phyloP scores from a whole-genome alignment of 2,797 vertebrate species.

The Lepus townsendii region DNA sequence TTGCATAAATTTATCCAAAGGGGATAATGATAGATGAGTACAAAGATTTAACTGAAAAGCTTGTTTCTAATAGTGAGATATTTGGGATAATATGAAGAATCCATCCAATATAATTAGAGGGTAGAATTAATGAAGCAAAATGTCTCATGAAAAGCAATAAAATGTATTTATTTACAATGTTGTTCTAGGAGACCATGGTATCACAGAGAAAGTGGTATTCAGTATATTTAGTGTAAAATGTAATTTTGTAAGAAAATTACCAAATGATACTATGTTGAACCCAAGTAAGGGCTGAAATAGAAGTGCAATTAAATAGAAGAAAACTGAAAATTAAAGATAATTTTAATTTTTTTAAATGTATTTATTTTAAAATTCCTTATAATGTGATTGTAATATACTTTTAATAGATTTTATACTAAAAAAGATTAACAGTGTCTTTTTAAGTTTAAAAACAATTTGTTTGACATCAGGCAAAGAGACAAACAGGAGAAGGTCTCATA shows the following conservation, averaged over 20 bases:
- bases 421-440: background rate
- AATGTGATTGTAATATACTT: background rate
- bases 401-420: background rate
- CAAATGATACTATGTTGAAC: background rate
- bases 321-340: background rate
- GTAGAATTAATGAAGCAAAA: constrained; percentile 46
- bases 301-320: background rate
- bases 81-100: constrained; percentile 42
- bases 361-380: background rate
- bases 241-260: constrained; percentile 55
- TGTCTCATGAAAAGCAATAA: constrained; percentile 62
- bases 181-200: background rate
- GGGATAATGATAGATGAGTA: background rate
- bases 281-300: constrained; percentile 16
- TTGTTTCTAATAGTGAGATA: constrained; percentile 49
- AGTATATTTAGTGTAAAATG: constrained; percentile 33
- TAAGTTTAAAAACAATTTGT: no score
- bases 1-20: constrained; percentile 45
- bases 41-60: background rate
- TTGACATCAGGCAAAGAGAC: no score
- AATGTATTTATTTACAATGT: constrained; percentile 24
- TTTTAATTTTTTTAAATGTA: constrained; percentile 19
- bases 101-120: background rate
- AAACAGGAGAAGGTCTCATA: no score
- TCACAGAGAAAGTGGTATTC: background rate